Conservation (phyloP, 2,797 vertebrate species). For the Scolopax rusticola region DNA sequence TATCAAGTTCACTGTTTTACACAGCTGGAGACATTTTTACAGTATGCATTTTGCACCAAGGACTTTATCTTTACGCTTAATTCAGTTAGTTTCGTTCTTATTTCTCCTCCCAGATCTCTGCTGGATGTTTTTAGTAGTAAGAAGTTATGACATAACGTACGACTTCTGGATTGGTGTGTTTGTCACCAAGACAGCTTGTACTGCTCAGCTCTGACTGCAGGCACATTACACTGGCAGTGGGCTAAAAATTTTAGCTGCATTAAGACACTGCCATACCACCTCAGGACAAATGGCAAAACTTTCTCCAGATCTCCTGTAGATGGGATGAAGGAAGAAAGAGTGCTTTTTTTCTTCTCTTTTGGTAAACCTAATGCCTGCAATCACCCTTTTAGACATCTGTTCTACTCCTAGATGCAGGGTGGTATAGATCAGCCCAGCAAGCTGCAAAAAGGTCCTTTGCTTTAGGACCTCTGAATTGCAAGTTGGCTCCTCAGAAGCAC, state of each 20-base stretch:
- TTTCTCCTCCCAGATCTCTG: not conserved
- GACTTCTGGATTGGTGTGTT: not conserved
- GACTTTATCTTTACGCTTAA: not conserved
- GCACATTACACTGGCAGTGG: fast-evolving
- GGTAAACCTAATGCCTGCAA: not conserved
- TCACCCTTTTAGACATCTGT: not conserved
- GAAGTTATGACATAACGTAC: not conserved
- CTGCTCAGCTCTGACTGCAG: not conserved
- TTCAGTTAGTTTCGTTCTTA: not conserved
- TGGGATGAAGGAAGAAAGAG: not conserved
- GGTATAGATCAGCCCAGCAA: not conserved
- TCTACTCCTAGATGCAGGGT: not conserved
- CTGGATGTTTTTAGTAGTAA: not conserved
- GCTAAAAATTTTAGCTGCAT: not conserved
- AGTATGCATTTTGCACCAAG: not conserved
- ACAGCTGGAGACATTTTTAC: not conserved
- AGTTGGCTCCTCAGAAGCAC: not conserved
- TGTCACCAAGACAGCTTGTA: not conserved
- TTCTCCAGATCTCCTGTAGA: not conserved
- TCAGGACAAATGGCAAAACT: not conserved
- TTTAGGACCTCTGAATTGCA: not conserved
- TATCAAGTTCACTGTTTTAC: not conserved
- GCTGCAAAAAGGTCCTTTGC: not conserved
- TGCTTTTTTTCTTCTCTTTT: not conserved
- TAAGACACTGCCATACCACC: not conserved